Percentiles rank a stretch among this genome's conserved stretches.
Conservation (phyloP, 2,888 invertebrate species). For the Spilosoma lubricipeda region DNA sequence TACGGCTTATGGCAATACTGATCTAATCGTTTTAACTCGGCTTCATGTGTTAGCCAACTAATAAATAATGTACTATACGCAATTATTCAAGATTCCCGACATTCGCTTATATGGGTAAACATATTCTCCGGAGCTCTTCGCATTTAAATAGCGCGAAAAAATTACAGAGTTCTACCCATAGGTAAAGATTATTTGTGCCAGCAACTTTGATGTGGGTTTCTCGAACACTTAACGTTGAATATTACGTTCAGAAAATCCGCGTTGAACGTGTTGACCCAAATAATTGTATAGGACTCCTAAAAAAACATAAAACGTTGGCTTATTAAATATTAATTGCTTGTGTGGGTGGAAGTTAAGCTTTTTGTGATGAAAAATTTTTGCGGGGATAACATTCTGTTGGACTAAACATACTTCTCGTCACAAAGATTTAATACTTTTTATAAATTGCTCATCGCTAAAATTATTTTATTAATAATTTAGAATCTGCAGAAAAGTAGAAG, state of each 20-base stretch:
- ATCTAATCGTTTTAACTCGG: background rate
- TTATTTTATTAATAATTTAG: too few species aligned
- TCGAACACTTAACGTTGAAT: constrained; percentile 3
- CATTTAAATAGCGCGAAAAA: constrained; percentile 2
- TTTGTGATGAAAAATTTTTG: constrained; percentile 16
- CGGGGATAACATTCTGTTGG: background rate
- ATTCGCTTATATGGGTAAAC: background rate
- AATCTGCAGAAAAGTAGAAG: too few species aligned
- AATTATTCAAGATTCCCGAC: background rate
- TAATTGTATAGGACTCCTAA: constrained; percentile 10
- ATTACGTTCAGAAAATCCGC: constrained; percentile 1
- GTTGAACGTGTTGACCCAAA: background rate
- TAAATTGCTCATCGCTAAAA: background rate
- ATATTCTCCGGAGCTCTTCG: background rate
- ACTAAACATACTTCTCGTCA: background rate
- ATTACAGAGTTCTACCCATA: background rate
- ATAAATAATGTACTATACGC: background rate
- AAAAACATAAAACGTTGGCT: constrained; percentile 1
- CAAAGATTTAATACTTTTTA: background rate
- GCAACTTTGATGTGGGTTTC: constrained; percentile 4
- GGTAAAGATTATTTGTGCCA: background rate
- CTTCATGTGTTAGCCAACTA: background rate
- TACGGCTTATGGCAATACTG: background rate
- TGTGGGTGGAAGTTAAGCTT: constrained; percentile 8
- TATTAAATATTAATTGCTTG: constrained; percentile 20